Percentiles rank a stretch among this genome's conserved stretches.
Conservation (phyloP, 2,888 invertebrate genomes). For the Sericinus montela region DNA sequence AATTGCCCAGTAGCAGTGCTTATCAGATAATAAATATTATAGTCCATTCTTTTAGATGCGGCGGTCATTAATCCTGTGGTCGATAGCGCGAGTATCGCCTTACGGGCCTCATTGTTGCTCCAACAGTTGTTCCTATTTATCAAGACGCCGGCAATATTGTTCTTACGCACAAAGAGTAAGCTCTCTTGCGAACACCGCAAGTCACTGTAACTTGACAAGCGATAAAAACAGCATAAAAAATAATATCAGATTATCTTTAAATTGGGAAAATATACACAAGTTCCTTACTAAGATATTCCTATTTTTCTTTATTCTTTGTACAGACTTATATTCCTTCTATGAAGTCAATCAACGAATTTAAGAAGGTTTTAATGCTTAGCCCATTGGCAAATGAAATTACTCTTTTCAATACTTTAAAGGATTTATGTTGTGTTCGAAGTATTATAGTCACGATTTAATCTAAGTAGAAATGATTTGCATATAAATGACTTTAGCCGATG, state of each 20-base stretch:
- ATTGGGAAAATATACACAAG: no score
- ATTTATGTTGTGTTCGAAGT: constrained; percentile 46
- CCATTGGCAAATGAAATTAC: background rate
- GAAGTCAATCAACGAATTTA: no score
- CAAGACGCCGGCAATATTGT: constrained; percentile 73
- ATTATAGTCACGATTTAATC: constrained; percentile 72
- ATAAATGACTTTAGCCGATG: constrained; percentile 75
- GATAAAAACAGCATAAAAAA: no score
- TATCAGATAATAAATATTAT: constrained; percentile 79
- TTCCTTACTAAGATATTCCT: no score
- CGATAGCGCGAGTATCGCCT: constrained; percentile 74
- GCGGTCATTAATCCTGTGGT: constrained; percentile 74
- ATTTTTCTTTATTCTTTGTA: no score
- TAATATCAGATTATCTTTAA: no score
- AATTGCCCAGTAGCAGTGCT: constrained; percentile 73
- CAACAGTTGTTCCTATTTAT: constrained; percentile 75
- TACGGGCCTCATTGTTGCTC: constrained; percentile 71
- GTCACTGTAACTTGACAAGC: background rate
- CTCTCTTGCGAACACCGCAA: background rate
- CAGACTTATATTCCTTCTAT: no score
- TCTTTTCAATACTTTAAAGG: constrained; percentile 27
- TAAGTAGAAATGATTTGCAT: constrained; percentile 74
- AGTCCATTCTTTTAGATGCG: constrained; percentile 77
- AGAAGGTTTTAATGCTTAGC: no score
- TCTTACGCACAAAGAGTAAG: constrained; percentile 46